Evolutionary conservation across 1,140 invertebrate species (phyloP), one percentile per base, ranked within the genome.

Genomic region (Hermetia illucens): DNA sequence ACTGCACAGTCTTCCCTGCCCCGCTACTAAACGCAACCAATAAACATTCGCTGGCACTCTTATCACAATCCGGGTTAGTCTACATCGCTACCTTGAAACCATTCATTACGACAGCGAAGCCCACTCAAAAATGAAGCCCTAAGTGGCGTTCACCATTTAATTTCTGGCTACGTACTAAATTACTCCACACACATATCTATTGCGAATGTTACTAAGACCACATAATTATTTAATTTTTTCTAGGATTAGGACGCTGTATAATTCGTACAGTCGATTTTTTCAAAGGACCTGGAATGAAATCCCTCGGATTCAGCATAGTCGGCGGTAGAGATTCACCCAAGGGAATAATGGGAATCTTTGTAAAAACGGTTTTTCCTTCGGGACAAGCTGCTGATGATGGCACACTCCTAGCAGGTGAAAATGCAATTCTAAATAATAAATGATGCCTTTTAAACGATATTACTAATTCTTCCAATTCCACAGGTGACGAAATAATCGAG

Each of bases 401-500:
- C 36, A 74, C 71, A 45, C 68, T 92, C 34, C 79, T 77, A 66
- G 86, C 88, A 77, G 88, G 88, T 90, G 65, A 51, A 6, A 17
- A 17, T 9, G 21, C 6, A 35, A 5, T 35, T 20, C 10, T 10
- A 35, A 35, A 18, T 16, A 35, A 18, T 12, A 35, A 20, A 22
- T 16, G 25, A 27, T 27, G 13, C 24, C 24, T 4, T 18, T 36
- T 19, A n/a, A 44, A 44, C 27, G 21, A 36, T 30, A 33, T 13
- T 25, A 16, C 21, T 32, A 21, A 35, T 43, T 17, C 19, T 21
- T 27, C 12, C 13, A 33, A 27, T 36, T 21, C 38, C 6, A 39
- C 50, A 86, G 83, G 83, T 51, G 90, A 95, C 67, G 88, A 94
- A 70, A 88, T 95, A 51, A 63, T 93, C 44, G 82, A 83, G 35